Conservation (phyloP, 2,888 invertebrate species). For the Eulithis testata region DNA sequence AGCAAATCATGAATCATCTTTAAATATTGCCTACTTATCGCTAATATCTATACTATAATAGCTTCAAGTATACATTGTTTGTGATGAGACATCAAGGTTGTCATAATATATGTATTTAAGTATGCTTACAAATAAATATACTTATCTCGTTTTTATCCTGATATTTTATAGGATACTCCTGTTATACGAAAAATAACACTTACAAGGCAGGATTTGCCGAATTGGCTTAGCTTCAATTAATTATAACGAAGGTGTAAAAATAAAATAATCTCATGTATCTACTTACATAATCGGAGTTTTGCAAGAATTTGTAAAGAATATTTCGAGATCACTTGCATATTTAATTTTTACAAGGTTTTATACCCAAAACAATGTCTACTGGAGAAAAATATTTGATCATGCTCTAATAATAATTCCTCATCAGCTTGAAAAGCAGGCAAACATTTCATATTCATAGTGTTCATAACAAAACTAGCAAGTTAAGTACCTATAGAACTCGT, state of each 20-base stretch:
- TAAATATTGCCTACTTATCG: too few species aligned
- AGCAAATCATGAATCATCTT: too few species aligned
- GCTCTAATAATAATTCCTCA: too few species aligned
- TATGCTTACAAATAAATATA: too few species aligned
- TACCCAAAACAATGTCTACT: too few species aligned
- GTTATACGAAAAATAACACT: slow-evolving; percentile 8
- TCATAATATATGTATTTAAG: background rate
- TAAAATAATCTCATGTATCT: slow-evolving; percentile 8
- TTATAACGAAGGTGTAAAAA: slow-evolving; percentile 6
- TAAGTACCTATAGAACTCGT: background rate
- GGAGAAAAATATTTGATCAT: too few species aligned
- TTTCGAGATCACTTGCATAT: too few species aligned
- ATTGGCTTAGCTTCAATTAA: slow-evolving; percentile 24
- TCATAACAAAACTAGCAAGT: background rate
- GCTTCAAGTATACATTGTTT: too few species aligned
- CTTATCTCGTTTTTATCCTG: slow-evolving; percentile 3
- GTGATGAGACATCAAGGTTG: too few species aligned
- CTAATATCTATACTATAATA: too few species aligned
- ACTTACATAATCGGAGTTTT: slow-evolving; percentile 5
- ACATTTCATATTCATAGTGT: background rate
- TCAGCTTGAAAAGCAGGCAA: too few species aligned
- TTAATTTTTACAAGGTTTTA: too few species aligned
- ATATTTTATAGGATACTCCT: slow-evolving; percentile 8
- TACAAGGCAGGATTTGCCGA: slow-evolving; percentile 9
- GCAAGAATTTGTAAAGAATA: background rate